Percentiles rank a stretch among this genome's conserved stretches.
Conservation (phyloP, 2,113 vertebrate genomes). For the Sapajus apella region DNA sequence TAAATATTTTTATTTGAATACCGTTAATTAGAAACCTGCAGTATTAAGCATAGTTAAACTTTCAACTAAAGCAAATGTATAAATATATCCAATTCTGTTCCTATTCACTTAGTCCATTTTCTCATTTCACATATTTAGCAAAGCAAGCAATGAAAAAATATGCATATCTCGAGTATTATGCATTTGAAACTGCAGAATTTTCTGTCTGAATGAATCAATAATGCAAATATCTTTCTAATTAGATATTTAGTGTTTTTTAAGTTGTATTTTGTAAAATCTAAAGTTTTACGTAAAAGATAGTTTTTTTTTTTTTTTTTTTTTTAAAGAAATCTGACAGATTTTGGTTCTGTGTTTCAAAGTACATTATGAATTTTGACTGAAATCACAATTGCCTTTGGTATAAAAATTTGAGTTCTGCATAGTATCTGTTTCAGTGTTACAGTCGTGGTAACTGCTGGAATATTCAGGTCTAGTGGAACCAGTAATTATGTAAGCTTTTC, state of each 20-base stretch:
- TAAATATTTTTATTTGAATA: constrained; percentile 1
- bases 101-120: constrained; percentile 19
- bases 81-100: constrained; percentile 18
- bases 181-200: constrained; percentile 12
- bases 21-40: neutral
- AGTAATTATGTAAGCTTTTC: neutral
- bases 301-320: neutral
- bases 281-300: neutral
- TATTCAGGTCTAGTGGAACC: neutral
- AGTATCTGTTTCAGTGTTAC: neutral
- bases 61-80: constrained; percentile 12
- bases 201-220: constrained; percentile 17
- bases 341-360: neutral
- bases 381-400: neutral
- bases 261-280: neutral
- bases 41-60: neutral
- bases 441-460: neutral
- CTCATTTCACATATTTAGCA: constrained; percentile 54
- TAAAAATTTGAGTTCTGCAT: neutral
- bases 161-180: constrained; percentile 24
- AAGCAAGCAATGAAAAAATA: constrained; percentile 47
- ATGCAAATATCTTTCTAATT: constrained; percentile 45
- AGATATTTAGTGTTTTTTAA: constrained; percentile 31
- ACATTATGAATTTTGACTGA: neutral
- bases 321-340: neutral